phyloP scores from a whole-genome alignment of 2,113 vertebrate species.

The Saccopteryx bilineata region DNA sequence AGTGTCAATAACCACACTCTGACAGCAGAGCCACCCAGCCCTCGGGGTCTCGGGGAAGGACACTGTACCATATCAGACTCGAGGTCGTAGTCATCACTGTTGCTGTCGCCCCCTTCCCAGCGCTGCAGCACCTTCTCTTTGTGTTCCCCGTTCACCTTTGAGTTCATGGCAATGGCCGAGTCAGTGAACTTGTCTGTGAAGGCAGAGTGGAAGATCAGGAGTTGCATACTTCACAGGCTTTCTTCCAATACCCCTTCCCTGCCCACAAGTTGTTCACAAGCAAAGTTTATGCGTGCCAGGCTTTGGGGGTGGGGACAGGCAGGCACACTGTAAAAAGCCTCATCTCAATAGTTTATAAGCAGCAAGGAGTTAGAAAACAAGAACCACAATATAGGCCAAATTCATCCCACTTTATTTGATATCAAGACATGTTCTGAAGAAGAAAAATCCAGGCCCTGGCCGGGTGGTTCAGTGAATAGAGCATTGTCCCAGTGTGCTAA shows the following conservation, averaged over 20 bases:
- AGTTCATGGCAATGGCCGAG: conserved; percentile 92
- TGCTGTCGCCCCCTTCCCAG: conserved; percentile 95
- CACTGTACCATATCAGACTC: conserved; percentile 92
- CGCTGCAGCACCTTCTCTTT: conserved; percentile 95
- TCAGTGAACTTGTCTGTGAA: conserved; percentile 94
- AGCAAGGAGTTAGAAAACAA: not conserved
- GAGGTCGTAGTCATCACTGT: conserved; percentile 94
- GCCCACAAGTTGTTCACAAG: not conserved
- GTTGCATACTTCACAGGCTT: not conserved
- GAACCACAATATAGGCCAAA: not conserved
- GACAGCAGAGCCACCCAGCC: not conserved
- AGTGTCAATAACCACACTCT: not conserved
- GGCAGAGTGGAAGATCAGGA: conserved; percentile 22
- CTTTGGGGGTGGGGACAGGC: no score
- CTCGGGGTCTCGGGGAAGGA: not conserved
- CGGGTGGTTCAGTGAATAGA: no score
- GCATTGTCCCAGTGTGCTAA: no score
- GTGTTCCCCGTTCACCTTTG: conserved; percentile 94
- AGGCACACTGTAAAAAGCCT: not conserved
- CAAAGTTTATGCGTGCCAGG: not conserved
- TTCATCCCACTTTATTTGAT: not conserved
- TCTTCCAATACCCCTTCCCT: not conserved
- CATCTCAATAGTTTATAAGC: not conserved
- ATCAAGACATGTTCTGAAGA: not conserved
- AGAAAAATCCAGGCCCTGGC: not conserved